Evolutionary conservation across 2,888 invertebrate genomes (phyloP).

Genomic region (Tholera decimalis): DNA sequence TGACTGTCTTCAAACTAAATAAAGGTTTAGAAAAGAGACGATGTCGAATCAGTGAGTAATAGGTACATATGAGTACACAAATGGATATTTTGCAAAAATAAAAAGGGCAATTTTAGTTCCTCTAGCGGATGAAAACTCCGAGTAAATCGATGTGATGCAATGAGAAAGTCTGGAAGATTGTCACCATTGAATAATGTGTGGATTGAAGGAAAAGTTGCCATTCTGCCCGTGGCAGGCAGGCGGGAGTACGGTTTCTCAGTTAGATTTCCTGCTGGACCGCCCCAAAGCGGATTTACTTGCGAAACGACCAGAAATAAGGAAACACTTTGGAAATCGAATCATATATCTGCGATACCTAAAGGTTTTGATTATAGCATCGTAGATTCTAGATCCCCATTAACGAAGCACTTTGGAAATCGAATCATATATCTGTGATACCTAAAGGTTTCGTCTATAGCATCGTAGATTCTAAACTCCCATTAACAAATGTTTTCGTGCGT

Average conservation of each 20-base stretch:
- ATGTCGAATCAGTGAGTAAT: not conserved
- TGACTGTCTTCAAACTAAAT: not conserved
- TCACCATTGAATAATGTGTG: conserved; percentile 49
- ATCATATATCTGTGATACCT: conserved; percentile 15
- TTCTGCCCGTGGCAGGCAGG: conserved; percentile 27
- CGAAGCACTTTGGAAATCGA: conserved; percentile 19
- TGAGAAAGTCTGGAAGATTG: conserved; percentile 41
- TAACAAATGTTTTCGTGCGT: conserved; percentile 37
- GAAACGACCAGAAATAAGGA: conserved; percentile 21
- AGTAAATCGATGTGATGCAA: conserved; percentile 24
- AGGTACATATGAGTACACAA: not conserved
- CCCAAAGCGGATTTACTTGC: conserved; percentile 10
- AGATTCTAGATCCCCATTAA: conserved; percentile 25
- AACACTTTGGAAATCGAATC: conserved; percentile 21
- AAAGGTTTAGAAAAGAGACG: not conserved
- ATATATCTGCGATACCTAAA: conserved; percentile 8
- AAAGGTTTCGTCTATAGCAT: not conserved
- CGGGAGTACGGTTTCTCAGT: not conserved
- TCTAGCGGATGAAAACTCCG: not conserved
- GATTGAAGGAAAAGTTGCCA: conserved; percentile 43
- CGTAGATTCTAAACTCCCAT: conserved; percentile 5
- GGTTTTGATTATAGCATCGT: not conserved
- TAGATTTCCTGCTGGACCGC: conserved; percentile 38
- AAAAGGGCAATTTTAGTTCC: conserved; percentile 23
- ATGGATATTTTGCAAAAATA: conserved; percentile 3